Base-by-base conservation (phyloP, 2,888 invertebrate species). In the Drosophila merina region DNA sequence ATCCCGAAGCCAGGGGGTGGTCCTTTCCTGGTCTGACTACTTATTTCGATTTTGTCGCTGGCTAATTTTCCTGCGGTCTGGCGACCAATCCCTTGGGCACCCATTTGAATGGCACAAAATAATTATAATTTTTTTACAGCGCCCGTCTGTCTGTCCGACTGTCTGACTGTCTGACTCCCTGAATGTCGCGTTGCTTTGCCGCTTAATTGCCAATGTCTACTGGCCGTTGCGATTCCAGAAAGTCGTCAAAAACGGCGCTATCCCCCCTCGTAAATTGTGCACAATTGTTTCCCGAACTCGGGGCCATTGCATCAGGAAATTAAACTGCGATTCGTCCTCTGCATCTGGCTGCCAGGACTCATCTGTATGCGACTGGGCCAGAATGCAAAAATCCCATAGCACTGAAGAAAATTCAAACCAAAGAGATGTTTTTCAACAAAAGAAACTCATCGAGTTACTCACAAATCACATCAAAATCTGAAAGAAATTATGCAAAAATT, bases 81-180 rank as follows among this genome's bases (percentile, higher is more conserved):
- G 7, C 9, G 36, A 36, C 26, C 12, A 57, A 7, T 57, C 72
- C 73, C 73, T 14, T 47, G 67, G 58, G 76, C 69, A 42, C 72
- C 38, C 57, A 68, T 40, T 64, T 68, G 8, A 48, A 47, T 66
- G 51, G 58, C 59, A 50, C 76, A 57, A 75, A 79, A 77, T 78
- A 84, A 85, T 85, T 83, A 86, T 87, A 83, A 87, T 87, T 85
- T 85, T 87, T 87, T 87, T 87, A 83, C 75, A 56, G 64, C 57
- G 68, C 20, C 55, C 48, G 57, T 63, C 75, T 72, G 79, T 47
- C 36, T 38, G 20, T 20, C 20, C 28, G 6, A 28, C 28, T 28
- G 44, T 33, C 51, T 30, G 6, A 14, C n/a, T 51, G 47, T 33
- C 51, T 30, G 6, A 14, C n/a, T 51, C 38, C 9, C 10, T 33